Conservation (phyloP, 2,797 vertebrate genomes). For the Acanthurus lineatus region DNA sequence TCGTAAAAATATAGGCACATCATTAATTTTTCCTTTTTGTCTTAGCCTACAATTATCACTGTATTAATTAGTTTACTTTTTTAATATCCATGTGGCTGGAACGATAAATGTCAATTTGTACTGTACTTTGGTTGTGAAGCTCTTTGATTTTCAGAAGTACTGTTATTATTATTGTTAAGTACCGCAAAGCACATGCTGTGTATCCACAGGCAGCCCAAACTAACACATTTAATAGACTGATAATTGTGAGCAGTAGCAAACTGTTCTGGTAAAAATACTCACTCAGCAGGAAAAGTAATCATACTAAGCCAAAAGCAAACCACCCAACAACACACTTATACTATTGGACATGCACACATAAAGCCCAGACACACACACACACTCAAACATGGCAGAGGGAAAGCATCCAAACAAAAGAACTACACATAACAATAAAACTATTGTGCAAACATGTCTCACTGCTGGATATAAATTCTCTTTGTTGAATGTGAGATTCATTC, state of each 20-base stretch:
- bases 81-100: neutral
- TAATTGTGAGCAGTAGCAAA: conserved; percentile 32
- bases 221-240: conserved; percentile 34
- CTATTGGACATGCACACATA: neutral
- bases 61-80: neutral
- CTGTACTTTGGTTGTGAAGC: neutral
- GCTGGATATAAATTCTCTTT: conserved; percentile 28
- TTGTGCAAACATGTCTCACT: conserved; percentile 19
- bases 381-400: neutral
- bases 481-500: conserved; percentile 18
- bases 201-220: conserved; percentile 26
- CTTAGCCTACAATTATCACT: neutral
- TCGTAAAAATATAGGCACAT: neutral
- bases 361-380: too few relatives aligned
- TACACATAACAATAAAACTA: neutral
- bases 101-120: neutral
- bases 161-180: neutral
- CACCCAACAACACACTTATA: neutral
- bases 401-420: conserved; percentile 19
- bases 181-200: conserved; percentile 17
- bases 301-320: conserved; percentile 10
- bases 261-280: conserved; percentile 28
- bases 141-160: neutral
- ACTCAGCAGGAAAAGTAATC: neutral
- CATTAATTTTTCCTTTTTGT: neutral